Base-by-base conservation (phyloP, 2,113 vertebrate species). In the Hypomesus transpacificus region DNA sequence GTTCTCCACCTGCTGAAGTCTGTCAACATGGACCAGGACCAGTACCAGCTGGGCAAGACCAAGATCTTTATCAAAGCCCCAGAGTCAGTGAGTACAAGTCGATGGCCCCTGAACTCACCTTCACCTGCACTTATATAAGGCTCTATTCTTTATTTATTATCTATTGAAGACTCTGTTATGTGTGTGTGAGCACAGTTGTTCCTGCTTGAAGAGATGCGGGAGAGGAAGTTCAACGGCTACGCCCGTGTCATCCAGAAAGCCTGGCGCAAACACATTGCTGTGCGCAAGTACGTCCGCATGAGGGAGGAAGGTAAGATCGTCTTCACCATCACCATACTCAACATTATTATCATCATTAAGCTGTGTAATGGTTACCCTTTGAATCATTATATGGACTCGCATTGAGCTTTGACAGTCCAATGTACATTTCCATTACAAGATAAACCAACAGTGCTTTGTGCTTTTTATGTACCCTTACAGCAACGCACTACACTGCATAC, bases 61-160 rank as follows among this genome's bases (percentile, higher is more conserved):
- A 95, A 94, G 79, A 84, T 95, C 72, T 95, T 95, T 83, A 91
- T 95, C 81, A 95, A 95, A 71, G 94, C 94, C 7, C 94, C 94
- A 0, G 94, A 95, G 83, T 95, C 94, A 74, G 94, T 95, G 83
- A 1, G 90, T 62, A 0, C 1, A 46, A 61, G 7, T n/a, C 46
- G 9, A 1, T 53, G n/a, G 20, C 31, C 46, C 24, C 11, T 46
- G 8, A 46, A 8, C 21, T 24, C 26, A 20, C 6, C 34, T 21
- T 57, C 21, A 50, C 34, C 58, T 46, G 39, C 9, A 46, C 39
- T 9, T 46, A 46, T 46, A 46, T 1, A 2, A 46, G 39, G 39
- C 64, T 26, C n/a, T 17, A 20, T 17, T 18, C 11, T 20, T 56
- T 7, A 17, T 56, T 1, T 20, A 56, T 20, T 56, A 20, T 56